These are phyloP conservation scores for Cotesia vestalis DNA, from an alignment of 1,140 invertebrate species.

Conservation along the genomic window DNA sequence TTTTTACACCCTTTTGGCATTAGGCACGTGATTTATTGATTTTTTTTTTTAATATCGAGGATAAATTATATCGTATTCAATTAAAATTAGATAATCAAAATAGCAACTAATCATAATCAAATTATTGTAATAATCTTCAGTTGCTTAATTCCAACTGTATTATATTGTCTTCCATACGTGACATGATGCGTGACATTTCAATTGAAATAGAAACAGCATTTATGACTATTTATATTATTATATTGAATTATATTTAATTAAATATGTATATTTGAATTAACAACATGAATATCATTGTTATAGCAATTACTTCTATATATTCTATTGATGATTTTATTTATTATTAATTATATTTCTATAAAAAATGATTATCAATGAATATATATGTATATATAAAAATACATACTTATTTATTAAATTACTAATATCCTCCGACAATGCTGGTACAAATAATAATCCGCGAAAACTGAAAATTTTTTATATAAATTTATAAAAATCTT, in stretches of 20 bases:
- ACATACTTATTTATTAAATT: slow-evolving; percentile 47
- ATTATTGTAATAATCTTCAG: background rate
- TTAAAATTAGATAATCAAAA: slow-evolving; percentile 6
- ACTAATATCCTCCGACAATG: slow-evolving; percentile 5
- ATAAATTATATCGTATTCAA: background rate
- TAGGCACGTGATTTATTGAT: no score
- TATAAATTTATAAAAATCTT: slow-evolving; percentile 33
- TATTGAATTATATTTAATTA: slow-evolving; percentile 4
- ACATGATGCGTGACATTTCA: slow-evolving; percentile 3
- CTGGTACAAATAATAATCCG: slow-evolving; percentile 25
- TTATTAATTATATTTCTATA: no score
- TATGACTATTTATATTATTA: background rate
- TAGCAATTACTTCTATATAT: no score
- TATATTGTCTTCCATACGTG: slow-evolving; percentile 19
- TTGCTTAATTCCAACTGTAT: slow-evolving; percentile 11
- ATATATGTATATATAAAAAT: slow-evolving; percentile 15
- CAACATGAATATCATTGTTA: background rate
- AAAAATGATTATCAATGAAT: no score
- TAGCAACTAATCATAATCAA: slow-evolving; percentile 22
- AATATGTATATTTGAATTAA: background rate
- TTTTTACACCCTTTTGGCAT: no score
- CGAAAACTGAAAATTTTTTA: slow-evolving; percentile 46
- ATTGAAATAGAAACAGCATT: slow-evolving; percentile 2
- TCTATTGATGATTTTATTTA: no score
- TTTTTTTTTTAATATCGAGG: no score